Evolutionary conservation across 2,888 invertebrate genomes (phyloP).

Genomic region (Darwinula stevensoni): DNA sequence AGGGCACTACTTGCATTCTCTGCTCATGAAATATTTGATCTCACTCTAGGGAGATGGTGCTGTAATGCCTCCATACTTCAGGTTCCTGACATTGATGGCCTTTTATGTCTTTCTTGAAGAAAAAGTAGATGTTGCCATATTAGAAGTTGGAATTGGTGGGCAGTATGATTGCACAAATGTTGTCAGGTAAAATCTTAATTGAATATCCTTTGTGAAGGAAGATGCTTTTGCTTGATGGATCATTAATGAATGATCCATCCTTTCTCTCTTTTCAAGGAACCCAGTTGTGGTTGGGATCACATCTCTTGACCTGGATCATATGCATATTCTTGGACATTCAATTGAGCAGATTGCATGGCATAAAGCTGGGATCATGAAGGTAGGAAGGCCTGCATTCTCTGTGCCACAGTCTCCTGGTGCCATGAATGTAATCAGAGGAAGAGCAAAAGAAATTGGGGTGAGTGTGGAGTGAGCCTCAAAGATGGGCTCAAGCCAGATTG

Average conservation of each 20-base stretch:
- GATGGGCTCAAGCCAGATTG: no score
- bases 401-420: slow-evolving; percentile 30
- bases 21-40: slow-evolving; percentile 3
- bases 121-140: slow-evolving; percentile 53
- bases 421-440: slow-evolving; percentile 29
- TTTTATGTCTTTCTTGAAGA: slow-evolving; percentile 44
- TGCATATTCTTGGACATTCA: slow-evolving; percentile 43
- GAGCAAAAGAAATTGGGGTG: slow-evolving; percentile 32
- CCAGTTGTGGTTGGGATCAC: slow-evolving; percentile 67
- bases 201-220: no score
- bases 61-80: slow-evolving; percentile 79
- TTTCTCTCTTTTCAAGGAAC: slow-evolving; percentile 22
- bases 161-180: slow-evolving; percentile 79
- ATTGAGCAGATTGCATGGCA: slow-evolving; percentile 68
- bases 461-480: no score
- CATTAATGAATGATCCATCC: not conserved
- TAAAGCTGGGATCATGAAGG: slow-evolving; percentile 85
- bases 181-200: slow-evolving; percentile 27
- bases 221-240: not conserved
- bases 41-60: slow-evolving; percentile 22
- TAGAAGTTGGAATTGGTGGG: slow-evolving; percentile 96
- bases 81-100: slow-evolving; percentile 70
- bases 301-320: slow-evolving; percentile 72
- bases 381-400: slow-evolving; percentile 34
- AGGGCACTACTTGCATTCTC: no score